phyloP scores from a whole-genome alignment of 2,888 invertebrate genomes.

The Hybos culiciformis region DNA sequence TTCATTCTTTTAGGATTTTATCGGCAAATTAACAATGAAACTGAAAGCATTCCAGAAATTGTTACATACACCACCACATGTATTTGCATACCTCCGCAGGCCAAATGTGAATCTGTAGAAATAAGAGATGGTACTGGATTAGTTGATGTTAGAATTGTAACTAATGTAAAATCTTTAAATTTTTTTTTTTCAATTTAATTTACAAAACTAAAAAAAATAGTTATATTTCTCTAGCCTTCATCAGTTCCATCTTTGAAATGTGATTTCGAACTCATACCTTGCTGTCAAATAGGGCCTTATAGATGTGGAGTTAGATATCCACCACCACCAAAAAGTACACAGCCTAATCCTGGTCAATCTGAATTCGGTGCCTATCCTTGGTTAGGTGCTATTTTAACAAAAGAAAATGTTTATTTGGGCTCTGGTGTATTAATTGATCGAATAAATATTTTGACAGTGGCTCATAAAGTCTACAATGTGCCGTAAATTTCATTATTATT shows the following conservation, averaged over 20 bases:
- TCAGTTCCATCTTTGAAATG: conserved; percentile 15
- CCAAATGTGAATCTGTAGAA: too few species aligned
- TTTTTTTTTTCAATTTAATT: not conserved
- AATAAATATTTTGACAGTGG: not conserved
- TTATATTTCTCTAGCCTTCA: conserved; percentile 7
- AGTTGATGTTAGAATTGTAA: too few species aligned
- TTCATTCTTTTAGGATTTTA: too few species aligned
- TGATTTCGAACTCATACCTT: conserved; percentile 23
- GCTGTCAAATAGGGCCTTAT: conserved; percentile 28
- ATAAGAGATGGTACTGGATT: too few species aligned
- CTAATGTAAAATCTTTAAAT: not conserved
- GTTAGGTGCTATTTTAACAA: not conserved
- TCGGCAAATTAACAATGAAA: too few species aligned
- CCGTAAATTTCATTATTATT: not conserved
- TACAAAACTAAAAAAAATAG: not conserved
- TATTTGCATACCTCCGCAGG: too few species aligned
- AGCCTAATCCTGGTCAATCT: not conserved
- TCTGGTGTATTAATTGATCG: not conserved
- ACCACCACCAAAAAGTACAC: conserved; percentile 13
- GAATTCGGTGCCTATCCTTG: not conserved
- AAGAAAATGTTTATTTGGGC: not conserved
- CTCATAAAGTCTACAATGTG: not conserved
- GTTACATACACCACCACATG: too few species aligned
- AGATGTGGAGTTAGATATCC: conserved; percentile 30
- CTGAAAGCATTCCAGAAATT: too few species aligned